Evolutionary conservation across 2,888 invertebrate species (phyloP).

Genomic region (Dexiosoma caninum): DNA sequence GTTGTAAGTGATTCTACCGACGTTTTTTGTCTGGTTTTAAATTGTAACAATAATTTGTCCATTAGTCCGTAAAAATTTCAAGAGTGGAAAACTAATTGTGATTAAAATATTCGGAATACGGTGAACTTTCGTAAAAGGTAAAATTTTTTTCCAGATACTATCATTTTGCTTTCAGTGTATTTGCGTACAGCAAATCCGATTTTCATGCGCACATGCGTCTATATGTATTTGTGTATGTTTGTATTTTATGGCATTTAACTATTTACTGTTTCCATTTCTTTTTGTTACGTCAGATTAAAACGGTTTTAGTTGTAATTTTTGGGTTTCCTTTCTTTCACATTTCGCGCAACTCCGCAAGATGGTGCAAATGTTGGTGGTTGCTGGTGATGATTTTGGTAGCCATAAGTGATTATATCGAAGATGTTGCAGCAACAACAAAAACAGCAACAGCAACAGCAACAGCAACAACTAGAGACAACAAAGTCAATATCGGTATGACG

Average conservation of each 20-base stretch:
- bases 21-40: too few species aligned
- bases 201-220: conserved; percentile 8
- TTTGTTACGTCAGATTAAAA: conserved; percentile 55
- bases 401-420: background rate
- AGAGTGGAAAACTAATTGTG: too few species aligned
- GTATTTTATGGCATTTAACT: conserved; percentile 3
- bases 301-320: conserved; percentile 30
- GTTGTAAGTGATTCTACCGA: too few species aligned
- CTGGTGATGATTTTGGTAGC: background rate
- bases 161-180: conserved; percentile 6
- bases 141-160: too few species aligned
- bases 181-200: background rate
- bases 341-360: conserved; percentile 45
- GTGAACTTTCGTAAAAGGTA: too few species aligned
- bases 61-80: too few species aligned
- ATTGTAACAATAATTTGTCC: too few species aligned
- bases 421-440: too few species aligned
- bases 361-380: conserved; percentile 28
- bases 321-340: conserved; percentile 32
- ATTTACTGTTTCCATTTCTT: conserved; percentile 53
- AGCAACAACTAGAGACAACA: conserved; percentile 4
- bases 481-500: background rate
- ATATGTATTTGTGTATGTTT: background rate
- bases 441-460: conserved; percentile 1
- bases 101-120: too few species aligned